These are phyloP conservation scores for Caenorhabditis zanzibari DNA, from an alignment of 2,888 invertebrate species.

Conservation along the genomic window DNA sequence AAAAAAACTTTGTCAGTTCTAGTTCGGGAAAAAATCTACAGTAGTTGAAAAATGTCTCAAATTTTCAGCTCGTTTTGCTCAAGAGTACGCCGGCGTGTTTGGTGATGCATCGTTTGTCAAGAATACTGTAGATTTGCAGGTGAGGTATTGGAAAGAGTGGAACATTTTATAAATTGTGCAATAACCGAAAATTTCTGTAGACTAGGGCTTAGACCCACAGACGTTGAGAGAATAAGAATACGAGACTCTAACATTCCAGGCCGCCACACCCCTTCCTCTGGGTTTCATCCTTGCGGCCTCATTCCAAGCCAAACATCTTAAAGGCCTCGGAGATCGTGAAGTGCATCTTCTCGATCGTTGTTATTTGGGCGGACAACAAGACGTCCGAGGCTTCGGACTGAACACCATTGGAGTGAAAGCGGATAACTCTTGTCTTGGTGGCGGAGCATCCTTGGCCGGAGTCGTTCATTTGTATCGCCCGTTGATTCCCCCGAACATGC, in stretches of 20 bases:
- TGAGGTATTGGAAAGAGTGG: too few relatives aligned
- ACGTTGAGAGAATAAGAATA: too few relatives aligned
- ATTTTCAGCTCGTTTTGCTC: slow-evolving; percentile 85
- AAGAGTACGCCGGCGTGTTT: slow-evolving; percentile 93
- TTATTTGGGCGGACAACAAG: slow-evolving; percentile 93
- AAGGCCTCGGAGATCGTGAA: slow-evolving; percentile 74
- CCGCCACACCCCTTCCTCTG: slow-evolving; percentile 87
- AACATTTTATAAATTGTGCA: too few relatives aligned
- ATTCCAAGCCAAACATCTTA: slow-evolving; percentile 68
- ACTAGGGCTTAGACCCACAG: too few relatives aligned
- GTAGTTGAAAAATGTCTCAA: neutral
- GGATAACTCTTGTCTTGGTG: slow-evolving; percentile 87
- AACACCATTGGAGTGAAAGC: slow-evolving; percentile 86
- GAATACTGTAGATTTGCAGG: slow-evolving; percentile 88
- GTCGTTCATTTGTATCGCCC: slow-evolving; percentile 93
- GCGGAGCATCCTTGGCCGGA: slow-evolving; percentile 90
- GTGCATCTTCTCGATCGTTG: slow-evolving; percentile 86
- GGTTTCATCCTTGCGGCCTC: slow-evolving; percentile 83
- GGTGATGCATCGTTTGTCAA: slow-evolving; percentile 94
- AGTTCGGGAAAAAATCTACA: too few relatives aligned
- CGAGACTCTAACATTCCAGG: slow-evolving; percentile 85
- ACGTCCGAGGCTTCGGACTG: slow-evolving; percentile 92
- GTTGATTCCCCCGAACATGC: slow-evolving; percentile 87
- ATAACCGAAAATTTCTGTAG: too few relatives aligned
- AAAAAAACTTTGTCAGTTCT: too few relatives aligned